These are phyloP conservation scores for Ditylenchus dipsaci DNA, from an alignment of 1,140 invertebrate genomes.

Conservation along the genomic window DNA sequence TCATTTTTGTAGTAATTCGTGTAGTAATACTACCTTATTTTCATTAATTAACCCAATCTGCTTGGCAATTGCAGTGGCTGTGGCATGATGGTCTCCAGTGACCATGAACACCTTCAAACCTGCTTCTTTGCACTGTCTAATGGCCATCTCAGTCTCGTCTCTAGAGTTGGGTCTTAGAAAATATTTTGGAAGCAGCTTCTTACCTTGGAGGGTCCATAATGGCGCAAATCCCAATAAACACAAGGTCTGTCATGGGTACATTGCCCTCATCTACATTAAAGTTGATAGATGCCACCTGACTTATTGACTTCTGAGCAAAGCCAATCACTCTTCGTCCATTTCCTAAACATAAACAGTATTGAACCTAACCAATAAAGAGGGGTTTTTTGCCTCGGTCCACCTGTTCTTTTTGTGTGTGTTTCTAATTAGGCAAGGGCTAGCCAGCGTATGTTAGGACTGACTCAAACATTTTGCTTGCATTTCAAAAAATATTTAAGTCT, in stretches of 20 bases:
- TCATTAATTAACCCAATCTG: conserved; percentile 44
- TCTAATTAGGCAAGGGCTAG: too few relatives aligned
- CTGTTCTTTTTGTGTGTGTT: too few relatives aligned
- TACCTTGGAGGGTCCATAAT: conserved; percentile 32
- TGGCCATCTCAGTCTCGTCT: conserved; percentile 47
- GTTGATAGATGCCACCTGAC: conserved; percentile 28
- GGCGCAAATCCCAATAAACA: conserved; percentile 29
- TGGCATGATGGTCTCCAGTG: conserved; percentile 53
- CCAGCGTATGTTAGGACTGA: too few relatives aligned
- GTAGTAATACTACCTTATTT: neutral
- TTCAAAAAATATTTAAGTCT: too few relatives aligned
- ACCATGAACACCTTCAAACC: conserved; percentile 58
- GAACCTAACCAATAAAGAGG: too few relatives aligned
- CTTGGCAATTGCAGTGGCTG: conserved; percentile 49
- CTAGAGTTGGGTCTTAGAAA: too few relatives aligned
- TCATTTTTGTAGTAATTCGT: too few relatives aligned
- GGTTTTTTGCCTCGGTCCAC: too few relatives aligned
- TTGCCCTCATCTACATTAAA: conserved; percentile 25
- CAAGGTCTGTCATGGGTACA: conserved; percentile 15
- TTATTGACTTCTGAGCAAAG: conserved; percentile 43
- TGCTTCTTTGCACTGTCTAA: conserved; percentile 44
- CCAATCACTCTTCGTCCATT: conserved; percentile 50
- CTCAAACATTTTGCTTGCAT: too few relatives aligned
- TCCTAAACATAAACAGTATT: conserved; percentile 31
- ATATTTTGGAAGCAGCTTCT: neutral